phyloP scores from a whole-genome alignment of 2,113 vertebrate genomes.

The Rhynchopsitta pachyrhyncha region DNA sequence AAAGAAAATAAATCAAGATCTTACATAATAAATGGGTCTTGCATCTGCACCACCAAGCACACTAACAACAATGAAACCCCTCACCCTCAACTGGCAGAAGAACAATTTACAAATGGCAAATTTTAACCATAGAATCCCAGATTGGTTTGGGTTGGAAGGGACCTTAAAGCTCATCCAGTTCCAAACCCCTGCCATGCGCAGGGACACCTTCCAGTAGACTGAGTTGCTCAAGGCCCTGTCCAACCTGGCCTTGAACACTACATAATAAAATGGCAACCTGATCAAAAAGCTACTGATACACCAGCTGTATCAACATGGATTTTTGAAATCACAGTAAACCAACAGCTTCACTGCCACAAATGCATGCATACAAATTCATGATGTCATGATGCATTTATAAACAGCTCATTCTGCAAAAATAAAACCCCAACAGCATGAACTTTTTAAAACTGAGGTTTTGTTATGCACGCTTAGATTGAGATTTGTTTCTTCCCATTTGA shows the following conservation, averaged over 20 bases:
- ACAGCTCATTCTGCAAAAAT: background rate
- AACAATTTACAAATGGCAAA: constrained; percentile 25
- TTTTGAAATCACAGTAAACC: background rate
- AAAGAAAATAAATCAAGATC: background rate
- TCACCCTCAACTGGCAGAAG: constrained; percentile 21
- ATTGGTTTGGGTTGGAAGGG: background rate
- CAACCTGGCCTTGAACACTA: background rate
- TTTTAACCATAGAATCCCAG: background rate
- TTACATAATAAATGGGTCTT: background rate
- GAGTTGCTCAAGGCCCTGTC: background rate
- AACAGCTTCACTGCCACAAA: background rate
- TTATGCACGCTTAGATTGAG: background rate
- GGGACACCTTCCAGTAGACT: background rate
- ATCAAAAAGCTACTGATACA: constrained; percentile 16
- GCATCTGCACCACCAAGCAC: background rate
- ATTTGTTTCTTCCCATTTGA: background rate
- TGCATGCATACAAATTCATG: background rate
- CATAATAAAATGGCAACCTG: constrained; percentile 8
- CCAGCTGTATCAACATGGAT: background rate
- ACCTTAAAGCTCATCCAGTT: background rate
- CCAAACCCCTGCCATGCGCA: background rate
- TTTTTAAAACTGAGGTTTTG: background rate
- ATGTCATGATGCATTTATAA: background rate
- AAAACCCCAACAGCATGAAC: background rate
- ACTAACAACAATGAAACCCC: constrained; percentile 29